Conservation (phyloP, 1,140 invertebrate species). For the Ectropis grisescens region DNA sequence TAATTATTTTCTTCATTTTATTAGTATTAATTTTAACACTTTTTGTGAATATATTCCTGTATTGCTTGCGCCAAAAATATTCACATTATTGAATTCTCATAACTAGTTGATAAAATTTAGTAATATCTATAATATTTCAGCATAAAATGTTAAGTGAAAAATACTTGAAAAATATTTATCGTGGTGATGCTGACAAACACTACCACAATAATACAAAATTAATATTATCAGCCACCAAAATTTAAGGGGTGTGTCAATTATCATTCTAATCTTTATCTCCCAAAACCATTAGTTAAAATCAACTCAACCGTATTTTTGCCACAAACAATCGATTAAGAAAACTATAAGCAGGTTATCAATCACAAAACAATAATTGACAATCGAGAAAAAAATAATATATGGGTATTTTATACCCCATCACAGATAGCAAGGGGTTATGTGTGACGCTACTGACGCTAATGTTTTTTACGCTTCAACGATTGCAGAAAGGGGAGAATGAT, state of each 20-base stretch:
- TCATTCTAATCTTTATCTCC: slow-evolving; percentile 9
- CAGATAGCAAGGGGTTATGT: slow-evolving; percentile 32
- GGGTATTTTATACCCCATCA: slow-evolving; percentile 38
- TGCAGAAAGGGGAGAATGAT: slow-evolving; percentile 21
- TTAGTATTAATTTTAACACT: no score
- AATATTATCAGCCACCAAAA: slow-evolving; percentile 9
- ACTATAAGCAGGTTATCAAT: slow-evolving; percentile 25
- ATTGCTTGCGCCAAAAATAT: no score
- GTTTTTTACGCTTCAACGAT: slow-evolving; percentile 33
- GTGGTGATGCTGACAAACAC: no score
- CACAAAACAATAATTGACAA: slow-evolving; percentile 34
- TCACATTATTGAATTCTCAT: no score
- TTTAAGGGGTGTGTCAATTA: slow-evolving; percentile 24
- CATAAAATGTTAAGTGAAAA: no score
- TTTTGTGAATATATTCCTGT: no score
- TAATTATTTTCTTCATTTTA: no score
- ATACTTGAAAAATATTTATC: no score
- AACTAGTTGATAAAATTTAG: no score
- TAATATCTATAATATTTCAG: no score
- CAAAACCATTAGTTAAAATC: slow-evolving; percentile 15
- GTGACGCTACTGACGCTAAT: slow-evolving; percentile 48
- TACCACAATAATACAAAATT: slow-evolving; percentile 2
- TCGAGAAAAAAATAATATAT: slow-evolving; percentile 41
- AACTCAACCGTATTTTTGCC: slow-evolving; percentile 31
- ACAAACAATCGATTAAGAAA: slow-evolving; percentile 30